Base-by-base conservation (phyloP, 2,888 invertebrate genomes). In the Melieria crassipennis region DNA sequence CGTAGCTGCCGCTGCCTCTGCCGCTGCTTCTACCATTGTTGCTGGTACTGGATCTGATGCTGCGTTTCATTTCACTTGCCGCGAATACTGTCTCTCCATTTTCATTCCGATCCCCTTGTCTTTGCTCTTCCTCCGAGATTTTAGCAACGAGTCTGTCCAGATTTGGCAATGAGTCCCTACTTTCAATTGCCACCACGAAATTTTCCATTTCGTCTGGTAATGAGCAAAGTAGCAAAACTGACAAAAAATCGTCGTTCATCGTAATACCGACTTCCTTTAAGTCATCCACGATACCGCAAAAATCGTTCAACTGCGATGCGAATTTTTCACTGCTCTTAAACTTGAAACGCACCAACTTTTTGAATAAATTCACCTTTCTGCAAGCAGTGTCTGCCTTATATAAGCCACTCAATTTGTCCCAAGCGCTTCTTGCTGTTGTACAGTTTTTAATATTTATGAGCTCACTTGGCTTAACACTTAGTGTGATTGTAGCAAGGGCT, bases 341-440 rank as follows among this genome's bases (percentile, higher is more conserved):
- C 55, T 69, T 71, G 50, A 75, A 73, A 4, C 69, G 69, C 6
- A 73, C 66, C 7, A 71, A 61, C 58, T 67, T 62, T 42, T 71
- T 75, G 43, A 72, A 75, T 45, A 69, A 60, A 57, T 70, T 73
- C 7, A 73, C 72, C 42, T 71, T 76, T 42, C 62, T 42, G n/a
- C 68, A 67, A 7, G 75, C 70, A 46, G 74, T 72, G 43, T 77
- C 71, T 45, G 73, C 71, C 11, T 73, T 71, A 55, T 74, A 74
- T 10, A 75, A 45, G 1, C 43, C 55, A 55, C 67, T 66, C 30
- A 75, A 70, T 4, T 50, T 50, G 5, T 65, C 50, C 70, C 72
- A 75, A 5, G 64, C 65, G 63, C 57, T 58, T 42, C 71, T 73
- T 43, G 73, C 65, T 4, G 63, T 64, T 30, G 50, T 48, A 13